Base-by-base conservation (phyloP, 2,888 invertebrate genomes). In the Macrophya alboannulata region DNA sequence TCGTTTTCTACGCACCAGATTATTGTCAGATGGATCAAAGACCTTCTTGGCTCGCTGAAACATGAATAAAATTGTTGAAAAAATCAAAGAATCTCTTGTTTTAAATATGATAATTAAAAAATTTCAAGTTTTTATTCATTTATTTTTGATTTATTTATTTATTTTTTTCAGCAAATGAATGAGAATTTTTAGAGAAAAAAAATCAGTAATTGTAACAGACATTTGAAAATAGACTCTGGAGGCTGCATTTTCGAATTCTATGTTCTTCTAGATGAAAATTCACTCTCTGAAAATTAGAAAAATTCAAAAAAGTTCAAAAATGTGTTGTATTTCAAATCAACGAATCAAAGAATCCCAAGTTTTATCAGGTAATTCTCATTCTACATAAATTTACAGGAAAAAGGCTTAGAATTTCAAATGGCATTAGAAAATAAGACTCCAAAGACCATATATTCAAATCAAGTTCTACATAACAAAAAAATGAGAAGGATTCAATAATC, bases 11-110 rank as follows among this genome's bases (percentile, higher is more conserved):
- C 95, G 95, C 12, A 97, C 97, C 59, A 97, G 94, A 93, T 97
- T 97, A 88, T 96, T 97, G 90, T 97, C 97, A 0, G 97, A 97
- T 3, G 98, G 98, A 93, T 98, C 97, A 91, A 97, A 98, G 0
- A 98, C 97, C 92, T 97, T 97, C 91, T 97, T 97, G 0, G 97
- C 97, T 95, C 97, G 96, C 96, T 95, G 25, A 72, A 86, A 84
- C 74, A 85, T 59, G 17, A 55, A 55, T 10, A 79, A 79, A 55
- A 9, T 40, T 15, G 6, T 9, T 62, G 10, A 25, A 62, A 77
- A n/a, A 31, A 15, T 31, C 15, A 17, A n/a, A 6, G 6, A 55
- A 55, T 55, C n/a, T 55, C 8, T 8, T 2, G 8, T n/a, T 55
- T 55, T 5, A 55, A 55, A 21, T 21, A 62, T 62, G 12, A 62